Conservation (phyloP, 2,888 invertebrate species). For the Choristoneura rosaceana region DNA sequence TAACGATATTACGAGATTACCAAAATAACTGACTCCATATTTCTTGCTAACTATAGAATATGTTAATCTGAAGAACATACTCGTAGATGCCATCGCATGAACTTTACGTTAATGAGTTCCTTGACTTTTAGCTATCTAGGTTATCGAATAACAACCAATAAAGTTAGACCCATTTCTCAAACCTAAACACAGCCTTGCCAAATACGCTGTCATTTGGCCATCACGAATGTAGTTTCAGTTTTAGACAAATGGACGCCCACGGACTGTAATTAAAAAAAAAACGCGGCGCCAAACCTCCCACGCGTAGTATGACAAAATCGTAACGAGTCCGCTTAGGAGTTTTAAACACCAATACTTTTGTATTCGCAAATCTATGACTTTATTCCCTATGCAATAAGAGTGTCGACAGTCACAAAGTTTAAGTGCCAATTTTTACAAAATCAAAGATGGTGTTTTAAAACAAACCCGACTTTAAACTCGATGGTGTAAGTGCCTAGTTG, state of each 20-base stretch:
- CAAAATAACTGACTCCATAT: neutral
- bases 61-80: conserved; percentile 12
- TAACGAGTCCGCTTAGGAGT: neutral
- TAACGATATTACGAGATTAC: neutral
- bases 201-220: conserved; percentile 9
- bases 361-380: neutral
- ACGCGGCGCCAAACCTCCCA: conserved; percentile 22
- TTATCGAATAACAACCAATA: conserved; percentile 24
- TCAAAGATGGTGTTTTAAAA: neutral
- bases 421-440: neutral
- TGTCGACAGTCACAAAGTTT: neutral
- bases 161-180: conserved; percentile 25
- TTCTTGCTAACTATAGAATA: neutral
- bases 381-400: neutral
- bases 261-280: conserved; percentile 14
- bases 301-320: conserved; percentile 18
- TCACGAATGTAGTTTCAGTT: neutral
- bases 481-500: neutral
- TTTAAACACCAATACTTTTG: neutral
- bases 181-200: conserved; percentile 8
- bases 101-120: conserved; percentile 39
- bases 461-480: conserved; percentile 20
- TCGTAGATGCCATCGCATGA: conserved; percentile 5
- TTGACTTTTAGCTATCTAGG: conserved; percentile 37
- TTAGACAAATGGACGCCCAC: conserved; percentile 9